A percentile compares a stretch with the other conserved stretches of the same genome.
phyloP scores from a whole-genome alignment of 2,888 invertebrate genomes.

The Salpingus planirostris region DNA sequence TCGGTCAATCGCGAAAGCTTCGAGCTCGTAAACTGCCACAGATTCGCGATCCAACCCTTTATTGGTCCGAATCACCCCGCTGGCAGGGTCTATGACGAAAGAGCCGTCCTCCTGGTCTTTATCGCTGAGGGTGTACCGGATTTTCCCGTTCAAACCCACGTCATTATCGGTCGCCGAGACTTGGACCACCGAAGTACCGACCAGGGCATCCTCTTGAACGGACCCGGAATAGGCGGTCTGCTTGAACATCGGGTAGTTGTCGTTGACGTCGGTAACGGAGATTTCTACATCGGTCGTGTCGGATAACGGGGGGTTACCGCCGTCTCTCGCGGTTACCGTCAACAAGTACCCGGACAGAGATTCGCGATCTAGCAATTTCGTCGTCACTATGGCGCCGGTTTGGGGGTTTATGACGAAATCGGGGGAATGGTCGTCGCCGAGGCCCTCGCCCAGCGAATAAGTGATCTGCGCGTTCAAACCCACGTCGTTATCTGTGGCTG shows the following conservation, averaged over 20 bases:
- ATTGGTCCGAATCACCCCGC: constrained; percentile 84
- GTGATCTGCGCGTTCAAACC: constrained; percentile 89
- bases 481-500: constrained; percentile 89
- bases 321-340: constrained; percentile 88
- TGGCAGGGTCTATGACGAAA: constrained; percentile 85
- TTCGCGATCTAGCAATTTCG: constrained; percentile 79
- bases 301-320: constrained; percentile 80
- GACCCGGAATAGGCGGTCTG: constrained; percentile 72
- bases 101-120: constrained; percentile 76
- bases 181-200: constrained; percentile 72
- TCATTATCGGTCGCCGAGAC: constrained; percentile 79
- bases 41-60: constrained; percentile 88
- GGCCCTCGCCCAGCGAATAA: constrained; percentile 65
- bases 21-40: constrained; percentile 72
- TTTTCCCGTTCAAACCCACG: constrained; percentile 77
- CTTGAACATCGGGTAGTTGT: constrained; percentile 84
- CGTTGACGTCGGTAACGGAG: constrained; percentile 91
- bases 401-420: constrained; percentile 83
- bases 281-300: constrained; percentile 96
- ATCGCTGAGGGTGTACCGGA: constrained; percentile 67
- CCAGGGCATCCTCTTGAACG: constrained; percentile 79
- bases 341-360: constrained; percentile 70
- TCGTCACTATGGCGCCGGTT: constrained; percentile 89
- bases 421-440: constrained; percentile 52
- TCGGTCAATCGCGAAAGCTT: constrained; percentile 82